These are phyloP conservation scores for Scalopus aquaticus DNA, from an alignment of 2,113 vertebrate species.

Conservation along the genomic window DNA sequence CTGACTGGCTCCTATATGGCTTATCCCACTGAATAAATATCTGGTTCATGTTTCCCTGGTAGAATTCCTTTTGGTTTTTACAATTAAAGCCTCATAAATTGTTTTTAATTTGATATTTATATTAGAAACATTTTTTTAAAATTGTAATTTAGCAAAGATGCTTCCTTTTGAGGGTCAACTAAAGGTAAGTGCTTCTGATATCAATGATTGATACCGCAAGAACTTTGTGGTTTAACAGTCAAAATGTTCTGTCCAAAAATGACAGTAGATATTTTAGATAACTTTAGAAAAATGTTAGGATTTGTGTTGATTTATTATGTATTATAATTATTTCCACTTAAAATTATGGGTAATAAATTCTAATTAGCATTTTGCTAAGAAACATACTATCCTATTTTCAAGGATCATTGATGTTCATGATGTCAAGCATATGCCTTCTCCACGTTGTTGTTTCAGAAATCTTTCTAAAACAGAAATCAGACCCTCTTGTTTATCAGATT, in stretches of 20 bases:
- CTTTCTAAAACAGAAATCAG: too few species aligned
- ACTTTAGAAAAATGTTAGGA: background rate
- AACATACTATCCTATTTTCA: too few species aligned
- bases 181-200: background rate
- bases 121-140: background rate
- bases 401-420: too few species aligned
- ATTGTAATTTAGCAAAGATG: background rate
- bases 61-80: background rate
- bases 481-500: too few species aligned
- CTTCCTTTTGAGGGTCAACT: background rate
- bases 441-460: too few species aligned
- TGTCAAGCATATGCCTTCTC: too few species aligned
- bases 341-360: background rate
- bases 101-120: background rate
- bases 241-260: background rate
- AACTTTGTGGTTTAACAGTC: background rate
- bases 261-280: background rate
- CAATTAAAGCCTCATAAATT: background rate
- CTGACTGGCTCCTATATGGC: background rate
- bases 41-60: background rate
- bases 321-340: conserved; percentile 33
- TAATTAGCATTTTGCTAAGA: background rate
- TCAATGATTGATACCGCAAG: background rate
- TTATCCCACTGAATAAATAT: background rate
- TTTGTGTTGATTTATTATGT: background rate